These are phyloP conservation scores for Toxostoma redivivum DNA, from an alignment of 2,113 vertebrate species.

Conservation along the genomic window DNA sequence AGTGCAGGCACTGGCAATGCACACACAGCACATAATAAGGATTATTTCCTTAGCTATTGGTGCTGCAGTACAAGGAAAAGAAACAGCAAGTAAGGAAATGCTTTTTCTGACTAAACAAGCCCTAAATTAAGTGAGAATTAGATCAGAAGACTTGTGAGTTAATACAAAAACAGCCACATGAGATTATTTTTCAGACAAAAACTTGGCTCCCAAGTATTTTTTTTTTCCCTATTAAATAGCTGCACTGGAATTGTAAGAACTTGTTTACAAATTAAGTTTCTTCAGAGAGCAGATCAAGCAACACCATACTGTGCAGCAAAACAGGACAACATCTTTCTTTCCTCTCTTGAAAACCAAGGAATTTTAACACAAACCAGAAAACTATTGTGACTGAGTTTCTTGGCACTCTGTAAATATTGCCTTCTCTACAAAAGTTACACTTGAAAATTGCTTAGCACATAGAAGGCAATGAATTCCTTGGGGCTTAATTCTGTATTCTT, in stretches of 20 bases:
- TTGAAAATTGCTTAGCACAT: conserved; percentile 67
- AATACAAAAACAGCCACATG: not conserved
- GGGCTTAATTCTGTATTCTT: conserved; percentile 17
- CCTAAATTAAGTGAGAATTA: not conserved
- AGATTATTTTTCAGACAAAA: conserved; percentile 3
- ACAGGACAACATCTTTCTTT: not conserved
- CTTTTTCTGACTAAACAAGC: not conserved
- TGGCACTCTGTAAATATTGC: not conserved
- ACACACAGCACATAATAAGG: rapidly evolving
- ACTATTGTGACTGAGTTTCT: not conserved
- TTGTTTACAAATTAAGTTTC: conserved; percentile 12
- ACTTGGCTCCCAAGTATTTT: not conserved
- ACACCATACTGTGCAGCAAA: not conserved
- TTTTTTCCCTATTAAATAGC: not conserved
- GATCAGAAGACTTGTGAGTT: not conserved
- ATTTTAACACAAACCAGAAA: conserved; percentile 16
- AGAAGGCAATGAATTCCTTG: conserved; percentile 35
- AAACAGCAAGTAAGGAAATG: not conserved
- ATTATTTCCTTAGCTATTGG: not conserved
- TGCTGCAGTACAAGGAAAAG: not conserved
- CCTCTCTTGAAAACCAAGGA: not conserved
- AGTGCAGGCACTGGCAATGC: not conserved
- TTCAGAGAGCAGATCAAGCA: conserved; percentile 31
- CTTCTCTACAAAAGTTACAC: conserved; percentile 71
- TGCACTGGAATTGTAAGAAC: not conserved